phyloP scores from a whole-genome alignment of 2,888 invertebrate species.

The Rhyacophila evoluta region DNA sequence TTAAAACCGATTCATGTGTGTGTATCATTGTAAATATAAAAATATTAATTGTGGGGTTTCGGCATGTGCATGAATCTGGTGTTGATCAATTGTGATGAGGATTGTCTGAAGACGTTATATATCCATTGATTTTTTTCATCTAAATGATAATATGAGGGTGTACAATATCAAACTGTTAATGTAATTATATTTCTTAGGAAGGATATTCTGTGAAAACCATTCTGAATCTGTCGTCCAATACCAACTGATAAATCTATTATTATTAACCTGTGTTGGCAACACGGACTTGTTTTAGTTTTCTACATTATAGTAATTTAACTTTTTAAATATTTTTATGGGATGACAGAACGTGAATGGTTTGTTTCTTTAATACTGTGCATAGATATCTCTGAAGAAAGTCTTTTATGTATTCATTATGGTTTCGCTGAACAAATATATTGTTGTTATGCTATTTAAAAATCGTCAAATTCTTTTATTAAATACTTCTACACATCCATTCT shows the following conservation, averaged over 20 bases:
- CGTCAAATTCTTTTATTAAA: no score
- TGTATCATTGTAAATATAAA: background rate
- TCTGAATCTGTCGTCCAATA: background rate
- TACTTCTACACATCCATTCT: no score
- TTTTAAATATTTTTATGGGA: background rate
- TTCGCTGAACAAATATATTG: conserved; percentile 52
- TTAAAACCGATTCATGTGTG: background rate
- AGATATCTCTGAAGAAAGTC: background rate
- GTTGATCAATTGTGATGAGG: background rate
- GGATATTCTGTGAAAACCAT: background rate
- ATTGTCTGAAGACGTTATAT: background rate
- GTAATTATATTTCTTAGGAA: conserved; percentile 18
- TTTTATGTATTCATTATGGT: conserved; percentile 39
- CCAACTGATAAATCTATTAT: background rate
- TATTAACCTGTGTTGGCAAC: background rate
- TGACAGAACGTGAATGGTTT: background rate
- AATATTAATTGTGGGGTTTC: background rate
- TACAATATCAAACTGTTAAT: conserved; percentile 19
- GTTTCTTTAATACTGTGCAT: background rate
- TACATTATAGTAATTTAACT: background rate
- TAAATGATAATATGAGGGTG: conserved; percentile 9
- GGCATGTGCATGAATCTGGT: background rate
- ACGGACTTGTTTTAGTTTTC: background rate
- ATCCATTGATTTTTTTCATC: conserved; percentile 6
- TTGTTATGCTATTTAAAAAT: conserved; percentile 53